These are phyloP conservation scores for Cryptus armator DNA, from an alignment of 2,888 invertebrate species.

Conservation along the genomic window DNA sequence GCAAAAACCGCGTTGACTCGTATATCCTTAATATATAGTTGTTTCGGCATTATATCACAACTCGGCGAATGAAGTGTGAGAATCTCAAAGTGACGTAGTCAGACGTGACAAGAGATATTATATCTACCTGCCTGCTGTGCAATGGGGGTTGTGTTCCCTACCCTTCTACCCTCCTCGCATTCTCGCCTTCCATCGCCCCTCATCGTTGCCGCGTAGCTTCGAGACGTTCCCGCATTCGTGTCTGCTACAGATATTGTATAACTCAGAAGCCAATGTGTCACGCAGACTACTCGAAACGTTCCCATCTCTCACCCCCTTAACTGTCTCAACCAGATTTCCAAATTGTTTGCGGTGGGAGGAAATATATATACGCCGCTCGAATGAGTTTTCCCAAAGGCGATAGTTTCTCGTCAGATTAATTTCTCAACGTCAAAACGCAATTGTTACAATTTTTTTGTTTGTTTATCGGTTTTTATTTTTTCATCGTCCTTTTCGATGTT, in stretches of 20 bases:
- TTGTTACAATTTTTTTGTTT: conserved; percentile 22
- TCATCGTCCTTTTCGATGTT: background rate
- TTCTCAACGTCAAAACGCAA: background rate
- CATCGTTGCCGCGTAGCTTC: conserved; percentile 11
- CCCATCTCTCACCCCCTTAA: conserved; percentile 60
- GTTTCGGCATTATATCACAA: conserved; percentile 54
- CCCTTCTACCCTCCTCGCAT: conserved; percentile 22
- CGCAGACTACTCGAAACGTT: conserved; percentile 62
- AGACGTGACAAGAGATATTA: conserved; percentile 82
- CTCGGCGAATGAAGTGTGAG: conserved; percentile 70
- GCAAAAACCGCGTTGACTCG: no score
- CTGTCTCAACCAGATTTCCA: conserved; percentile 74
- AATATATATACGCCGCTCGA: conserved; percentile 25
- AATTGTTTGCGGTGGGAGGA: conserved; percentile 55
- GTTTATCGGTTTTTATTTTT: background rate
- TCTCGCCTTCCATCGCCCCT: conserved; percentile 7
- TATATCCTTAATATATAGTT: background rate
- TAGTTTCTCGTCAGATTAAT: conserved; percentile 23
- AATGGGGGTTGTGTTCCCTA: conserved; percentile 78
- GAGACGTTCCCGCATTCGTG: conserved; percentile 66
- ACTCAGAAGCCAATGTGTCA: conserved; percentile 80
- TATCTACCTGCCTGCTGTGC: conserved; percentile 75
- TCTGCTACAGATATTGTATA: conserved; percentile 80
- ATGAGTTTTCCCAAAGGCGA: conserved; percentile 25
- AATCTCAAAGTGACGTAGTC: conserved; percentile 75